Evolutionary conservation across 2,113 vertebrate species (phyloP).

Genomic region (Empidonax traillii): DNA sequence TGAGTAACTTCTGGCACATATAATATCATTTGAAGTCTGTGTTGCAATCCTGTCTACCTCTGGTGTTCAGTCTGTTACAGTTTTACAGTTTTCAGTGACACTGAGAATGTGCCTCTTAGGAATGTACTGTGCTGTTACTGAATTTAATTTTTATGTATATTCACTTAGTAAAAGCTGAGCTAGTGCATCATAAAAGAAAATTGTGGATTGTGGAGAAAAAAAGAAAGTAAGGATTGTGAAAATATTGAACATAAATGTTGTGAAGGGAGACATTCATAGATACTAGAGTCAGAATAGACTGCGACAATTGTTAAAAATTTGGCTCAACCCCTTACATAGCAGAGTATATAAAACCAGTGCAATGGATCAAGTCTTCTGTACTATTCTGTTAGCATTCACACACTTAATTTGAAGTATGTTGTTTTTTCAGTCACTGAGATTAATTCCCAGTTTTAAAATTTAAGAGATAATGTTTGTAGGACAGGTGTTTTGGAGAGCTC

Average conservation of each 20-base stretch:
- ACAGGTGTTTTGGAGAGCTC: not conserved
- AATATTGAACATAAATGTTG: not conserved
- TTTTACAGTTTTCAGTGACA: not conserved
- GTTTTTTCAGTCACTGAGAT: not conserved
- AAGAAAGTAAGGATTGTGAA: not conserved
- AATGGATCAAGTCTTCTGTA: not conserved
- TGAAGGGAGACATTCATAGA: not conserved
- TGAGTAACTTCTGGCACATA: not conserved
- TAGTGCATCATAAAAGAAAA: not conserved
- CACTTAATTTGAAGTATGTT: not conserved
- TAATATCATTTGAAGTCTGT: not conserved
- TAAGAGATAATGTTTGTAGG: not conserved
- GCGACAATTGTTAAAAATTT: not conserved
- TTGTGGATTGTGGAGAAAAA: not conserved
- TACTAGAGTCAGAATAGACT: not conserved
- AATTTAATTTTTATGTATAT: not conserved
- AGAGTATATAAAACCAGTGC: not conserved
- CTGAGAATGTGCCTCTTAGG: not conserved
- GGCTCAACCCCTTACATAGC: not conserved
- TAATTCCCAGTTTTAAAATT: not conserved
- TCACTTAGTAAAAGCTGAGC: not conserved
- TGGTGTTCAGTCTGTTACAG: not conserved
- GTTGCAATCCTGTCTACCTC: not conserved
- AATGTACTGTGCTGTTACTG: not conserved
- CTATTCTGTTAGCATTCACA: not conserved